Evolutionary conservation across 2,888 invertebrate genomes (phyloP).

Genomic region (Hemaris fuciformis): DNA sequence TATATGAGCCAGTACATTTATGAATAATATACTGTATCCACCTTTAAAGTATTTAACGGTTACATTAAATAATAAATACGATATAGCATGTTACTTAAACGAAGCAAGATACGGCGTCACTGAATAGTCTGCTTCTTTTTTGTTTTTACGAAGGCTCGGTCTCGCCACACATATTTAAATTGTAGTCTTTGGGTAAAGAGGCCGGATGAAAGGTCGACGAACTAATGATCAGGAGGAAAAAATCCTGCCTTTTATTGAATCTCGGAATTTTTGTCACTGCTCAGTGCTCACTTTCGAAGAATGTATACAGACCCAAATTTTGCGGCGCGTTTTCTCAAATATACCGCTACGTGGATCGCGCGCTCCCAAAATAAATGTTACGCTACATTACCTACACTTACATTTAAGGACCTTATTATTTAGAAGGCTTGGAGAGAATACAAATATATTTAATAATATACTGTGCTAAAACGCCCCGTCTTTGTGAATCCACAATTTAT

Average conservation of each 20-base stretch:
- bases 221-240: slow-evolving; percentile 46
- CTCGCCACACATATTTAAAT: slow-evolving; percentile 27
- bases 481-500: background rate
- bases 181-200: slow-evolving; percentile 21
- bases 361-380: slow-evolving; percentile 55
- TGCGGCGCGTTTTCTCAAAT: slow-evolving; percentile 40
- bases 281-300: slow-evolving; percentile 57
- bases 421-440: slow-evolving; percentile 5
- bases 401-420: slow-evolving; percentile 20
- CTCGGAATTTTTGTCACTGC: slow-evolving; percentile 55
- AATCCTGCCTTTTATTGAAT: slow-evolving; percentile 52
- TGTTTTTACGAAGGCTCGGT: background rate
- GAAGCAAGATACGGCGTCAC: background rate
- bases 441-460: background rate
- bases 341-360: slow-evolving; percentile 60
- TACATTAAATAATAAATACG: background rate
- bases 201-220: slow-evolving; percentile 45
- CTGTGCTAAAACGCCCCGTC: background rate
- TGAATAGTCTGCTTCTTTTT: background rate
- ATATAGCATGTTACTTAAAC: background rate
- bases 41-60: background rate
- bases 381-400: slow-evolving; percentile 40
- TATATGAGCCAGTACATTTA: background rate
- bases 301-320: slow-evolving; percentile 43
- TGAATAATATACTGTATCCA: background rate